A percentile compares a stretch with the other conserved stretches of the same genome.
phyloP scores from a whole-genome alignment of 2,113 vertebrate species.

The Chloebia gouldiae region DNA sequence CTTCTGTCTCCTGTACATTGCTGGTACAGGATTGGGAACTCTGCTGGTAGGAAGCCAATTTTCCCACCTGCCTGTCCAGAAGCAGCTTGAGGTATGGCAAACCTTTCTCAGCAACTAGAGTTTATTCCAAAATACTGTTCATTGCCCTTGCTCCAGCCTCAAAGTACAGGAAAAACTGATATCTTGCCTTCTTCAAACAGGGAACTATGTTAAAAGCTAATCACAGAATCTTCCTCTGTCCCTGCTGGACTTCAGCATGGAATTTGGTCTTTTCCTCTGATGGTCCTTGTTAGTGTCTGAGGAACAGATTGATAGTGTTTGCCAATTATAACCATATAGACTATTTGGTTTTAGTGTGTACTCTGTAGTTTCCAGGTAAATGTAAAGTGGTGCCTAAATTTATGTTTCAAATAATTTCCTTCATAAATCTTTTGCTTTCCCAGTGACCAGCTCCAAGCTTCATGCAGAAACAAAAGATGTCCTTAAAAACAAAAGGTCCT shows the following conservation, averaged over 20 bases:
- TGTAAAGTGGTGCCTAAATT: neutral
- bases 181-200: neutral
- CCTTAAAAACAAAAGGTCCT: neutral
- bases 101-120: neutral
- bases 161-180: neutral
- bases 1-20: neutral
- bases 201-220: neutral
- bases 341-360: neutral
- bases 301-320: neutral
- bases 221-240: neutral
- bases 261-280: neutral
- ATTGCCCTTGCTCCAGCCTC: neutral
- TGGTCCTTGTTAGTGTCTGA: neutral
- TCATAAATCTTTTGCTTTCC: neutral
- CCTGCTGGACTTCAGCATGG: rapidly evolving
- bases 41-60: neutral
- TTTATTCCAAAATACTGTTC: neutral
- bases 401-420: neutral
- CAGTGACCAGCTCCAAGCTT: neutral
- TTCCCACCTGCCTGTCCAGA: neutral
- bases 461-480: neutral
- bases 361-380: neutral
- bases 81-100: neutral
- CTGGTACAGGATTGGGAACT: neutral
- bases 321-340: neutral